Evolutionary conservation across 2,888 invertebrate species (phyloP).

Genomic region (Xanthorhoe designata): DNA sequence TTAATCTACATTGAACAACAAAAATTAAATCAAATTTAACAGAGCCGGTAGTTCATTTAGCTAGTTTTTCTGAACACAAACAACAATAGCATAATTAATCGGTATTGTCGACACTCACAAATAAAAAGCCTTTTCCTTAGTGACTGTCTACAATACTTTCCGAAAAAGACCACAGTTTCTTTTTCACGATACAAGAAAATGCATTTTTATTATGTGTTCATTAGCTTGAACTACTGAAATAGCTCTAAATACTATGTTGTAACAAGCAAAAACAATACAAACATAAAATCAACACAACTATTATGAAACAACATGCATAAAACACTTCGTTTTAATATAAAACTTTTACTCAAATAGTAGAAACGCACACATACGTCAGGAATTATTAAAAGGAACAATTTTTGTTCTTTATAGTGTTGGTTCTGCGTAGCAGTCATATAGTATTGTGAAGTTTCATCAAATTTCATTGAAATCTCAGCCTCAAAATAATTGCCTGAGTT

Average conservation of each 20-base stretch:
- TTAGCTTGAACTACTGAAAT: not conserved
- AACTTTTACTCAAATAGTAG: not conserved
- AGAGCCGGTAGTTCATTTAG: not conserved
- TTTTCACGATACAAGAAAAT: too few species aligned
- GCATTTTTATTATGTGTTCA: too few species aligned
- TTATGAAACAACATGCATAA: constrained; percentile 17
- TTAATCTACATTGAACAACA: constrained; percentile 3
- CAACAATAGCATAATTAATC: too few species aligned
- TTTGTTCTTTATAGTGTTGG: too few species aligned
- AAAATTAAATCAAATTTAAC: not conserved
- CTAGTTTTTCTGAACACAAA: not conserved
- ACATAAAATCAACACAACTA: constrained; percentile 4
- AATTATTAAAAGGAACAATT: not conserved
- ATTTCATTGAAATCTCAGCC: too few species aligned
- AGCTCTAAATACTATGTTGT: not conserved
- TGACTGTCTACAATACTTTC: too few species aligned
- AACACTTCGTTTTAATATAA: not conserved
- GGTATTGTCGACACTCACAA: too few species aligned
- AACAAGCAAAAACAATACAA: not conserved
- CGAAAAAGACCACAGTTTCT: too few species aligned
- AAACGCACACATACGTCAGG: not conserved
- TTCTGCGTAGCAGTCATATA: too few species aligned
- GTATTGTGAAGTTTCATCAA: too few species aligned
- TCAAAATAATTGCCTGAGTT: not conserved
- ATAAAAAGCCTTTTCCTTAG: too few species aligned